Conservation (phyloP, 2,888 invertebrate species). For the Fragum fragum region DNA sequence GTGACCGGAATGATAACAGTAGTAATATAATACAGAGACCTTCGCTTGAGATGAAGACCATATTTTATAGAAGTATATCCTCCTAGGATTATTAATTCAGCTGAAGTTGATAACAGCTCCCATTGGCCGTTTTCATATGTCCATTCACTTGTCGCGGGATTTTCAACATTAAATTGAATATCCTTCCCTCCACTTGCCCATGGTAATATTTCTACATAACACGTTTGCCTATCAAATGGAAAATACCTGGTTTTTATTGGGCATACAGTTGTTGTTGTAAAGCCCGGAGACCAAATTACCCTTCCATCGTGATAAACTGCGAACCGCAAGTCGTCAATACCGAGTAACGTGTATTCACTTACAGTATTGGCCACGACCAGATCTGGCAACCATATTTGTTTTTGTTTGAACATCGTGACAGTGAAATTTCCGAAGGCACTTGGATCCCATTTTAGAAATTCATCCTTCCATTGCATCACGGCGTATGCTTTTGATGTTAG, state of each 20-base stretch:
- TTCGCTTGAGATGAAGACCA: no score
- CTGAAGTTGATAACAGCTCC: not conserved
- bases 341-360: not conserved
- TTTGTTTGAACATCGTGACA: not conserved
- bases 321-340: not conserved
- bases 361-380: not conserved
- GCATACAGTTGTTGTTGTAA: not conserved
- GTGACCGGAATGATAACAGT: not conserved
- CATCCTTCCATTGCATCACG: not conserved
- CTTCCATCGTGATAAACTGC: not conserved
- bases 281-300: not conserved
- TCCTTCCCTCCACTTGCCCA: not conserved
- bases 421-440: not conserved
- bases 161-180: not conserved
- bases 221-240: slow-evolving; percentile 7
- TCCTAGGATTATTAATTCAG: not conserved
- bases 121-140: slow-evolving; percentile 10
- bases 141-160: not conserved
- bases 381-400: not conserved
- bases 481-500: not conserved
- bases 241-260: not conserved
- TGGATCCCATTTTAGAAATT: not conserved
- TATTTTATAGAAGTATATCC: no score
- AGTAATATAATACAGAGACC: not conserved
- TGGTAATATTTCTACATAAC: not conserved